These are phyloP conservation scores for Sarcophaga peregrina DNA, from an alignment of 1,140 invertebrate species.

Conservation along the genomic window DNA sequence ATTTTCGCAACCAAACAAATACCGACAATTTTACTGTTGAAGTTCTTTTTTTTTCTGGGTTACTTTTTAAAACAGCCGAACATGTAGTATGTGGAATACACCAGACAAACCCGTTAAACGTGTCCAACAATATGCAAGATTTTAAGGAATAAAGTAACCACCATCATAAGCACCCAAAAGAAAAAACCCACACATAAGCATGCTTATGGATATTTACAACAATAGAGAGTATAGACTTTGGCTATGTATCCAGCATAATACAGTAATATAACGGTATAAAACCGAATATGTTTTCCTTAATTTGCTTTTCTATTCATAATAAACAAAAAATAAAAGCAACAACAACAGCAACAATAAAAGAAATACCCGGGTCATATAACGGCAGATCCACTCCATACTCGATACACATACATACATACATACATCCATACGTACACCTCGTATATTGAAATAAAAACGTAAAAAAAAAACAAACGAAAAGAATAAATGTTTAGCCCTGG, in stretches of 20 bases:
- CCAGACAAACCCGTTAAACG: neutral
- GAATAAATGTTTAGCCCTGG: constrained; percentile 47
- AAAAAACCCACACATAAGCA: neutral
- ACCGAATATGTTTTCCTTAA: constrained; percentile 31
- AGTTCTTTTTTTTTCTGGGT: neutral
- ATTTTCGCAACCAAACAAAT: neutral
- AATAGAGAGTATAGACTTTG: too few relatives aligned
- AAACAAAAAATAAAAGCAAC: constrained; percentile 12
- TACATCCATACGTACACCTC: too few relatives aligned
- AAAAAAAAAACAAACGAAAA: too few relatives aligned
- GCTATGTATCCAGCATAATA: neutral
- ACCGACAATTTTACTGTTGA: constrained; percentile 15
- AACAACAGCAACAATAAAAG: neutral
- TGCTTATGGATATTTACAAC: too few relatives aligned
- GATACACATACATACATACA: neutral
- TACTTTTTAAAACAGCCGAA: neutral
- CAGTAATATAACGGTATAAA: neutral
- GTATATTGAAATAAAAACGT: too few relatives aligned
- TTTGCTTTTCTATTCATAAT: constrained; percentile 40
- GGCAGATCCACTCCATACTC: neutral
- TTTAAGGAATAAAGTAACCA: too few relatives aligned
- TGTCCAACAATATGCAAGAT: neutral
- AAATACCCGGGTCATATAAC: neutral
- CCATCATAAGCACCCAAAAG: neutral
- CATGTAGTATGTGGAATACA: neutral